A percentile compares a stretch with the other conserved stretches of the same genome.
Conservation (phyloP, 2,888 invertebrate genomes). For the Platycheirus albimanus region DNA sequence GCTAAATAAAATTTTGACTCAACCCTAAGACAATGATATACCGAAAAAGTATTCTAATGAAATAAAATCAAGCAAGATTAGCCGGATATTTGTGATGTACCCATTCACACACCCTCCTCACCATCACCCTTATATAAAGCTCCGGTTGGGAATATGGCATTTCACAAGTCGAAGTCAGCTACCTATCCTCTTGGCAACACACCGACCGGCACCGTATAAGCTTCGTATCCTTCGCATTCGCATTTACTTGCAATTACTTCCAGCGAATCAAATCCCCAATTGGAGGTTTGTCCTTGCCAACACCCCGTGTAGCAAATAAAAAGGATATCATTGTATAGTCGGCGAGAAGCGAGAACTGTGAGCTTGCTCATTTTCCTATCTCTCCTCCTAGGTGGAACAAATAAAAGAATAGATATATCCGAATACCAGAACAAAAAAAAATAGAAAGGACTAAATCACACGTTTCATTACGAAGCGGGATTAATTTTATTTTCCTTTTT, state of each 20-base stretch:
- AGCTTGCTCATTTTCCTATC: constrained; percentile 42
- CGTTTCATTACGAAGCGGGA: constrained; percentile 73
- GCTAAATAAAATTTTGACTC: constrained; percentile 70
- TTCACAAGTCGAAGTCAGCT: constrained; percentile 67
- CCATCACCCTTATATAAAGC: too few species aligned
- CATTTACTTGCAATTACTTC: constrained; percentile 72
- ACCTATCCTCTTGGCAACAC: constrained; percentile 61
- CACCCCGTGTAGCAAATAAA: constrained; percentile 73
- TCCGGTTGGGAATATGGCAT: constrained; percentile 26
- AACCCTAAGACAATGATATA: constrained; percentile 18
- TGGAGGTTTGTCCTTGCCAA: constrained; percentile 73
- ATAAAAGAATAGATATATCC: constrained; percentile 44
- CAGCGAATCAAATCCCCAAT: constrained; percentile 72
- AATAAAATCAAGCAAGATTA: constrained; percentile 73
- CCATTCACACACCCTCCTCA: constrained; percentile 32
- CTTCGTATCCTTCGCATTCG: constrained; percentile 50
- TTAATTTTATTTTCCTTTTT: constrained; percentile 74
- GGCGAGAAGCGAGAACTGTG: neutral
- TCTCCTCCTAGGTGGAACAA: constrained; percentile 48
- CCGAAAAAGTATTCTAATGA: constrained; percentile 68
- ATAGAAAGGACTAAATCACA: constrained; percentile 68
- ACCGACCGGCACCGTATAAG: constrained; percentile 10
- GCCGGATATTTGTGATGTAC: constrained; percentile 69
- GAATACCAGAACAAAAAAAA: constrained; percentile 28
- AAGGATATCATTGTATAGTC: constrained; percentile 62